Conservation (phyloP, 2,888 invertebrate genomes). For the Ophion ellenae region DNA sequence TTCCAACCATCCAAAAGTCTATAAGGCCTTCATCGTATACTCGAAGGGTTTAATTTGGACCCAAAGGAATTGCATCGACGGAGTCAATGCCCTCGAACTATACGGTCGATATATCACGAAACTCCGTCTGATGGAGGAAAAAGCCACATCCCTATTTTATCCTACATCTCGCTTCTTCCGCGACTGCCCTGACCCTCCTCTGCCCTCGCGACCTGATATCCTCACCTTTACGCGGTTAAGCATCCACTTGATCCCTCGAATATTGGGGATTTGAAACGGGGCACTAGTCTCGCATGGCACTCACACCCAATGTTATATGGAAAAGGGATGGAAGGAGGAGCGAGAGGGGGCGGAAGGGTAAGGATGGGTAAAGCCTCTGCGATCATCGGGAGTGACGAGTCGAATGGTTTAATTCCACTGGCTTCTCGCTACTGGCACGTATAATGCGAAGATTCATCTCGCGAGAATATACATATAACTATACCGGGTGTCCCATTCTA, state of each 20-base stretch:
- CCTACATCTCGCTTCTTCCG: slow-evolving; percentile 14
- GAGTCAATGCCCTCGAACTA: slow-evolving; percentile 30
- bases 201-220: slow-evolving; percentile 23
- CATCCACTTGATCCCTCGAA: slow-evolving; percentile 56
- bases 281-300: neutral
- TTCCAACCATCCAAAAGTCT: too few species aligned
- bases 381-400: slow-evolving; percentile 13
- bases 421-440: slow-evolving; percentile 13
- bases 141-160: slow-evolving; percentile 38
- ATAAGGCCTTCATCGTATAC: too few species aligned
- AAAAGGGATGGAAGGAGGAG: neutral
- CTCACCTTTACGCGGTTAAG: slow-evolving; percentile 37
- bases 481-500: too few species aligned
- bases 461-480: too few species aligned
- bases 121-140: slow-evolving; percentile 33
- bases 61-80: slow-evolving; percentile 13
- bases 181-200: neutral
- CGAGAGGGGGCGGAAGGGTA: neutral
- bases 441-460: neutral
- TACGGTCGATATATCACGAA: slow-evolving; percentile 37
- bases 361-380: neutral
- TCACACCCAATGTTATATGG: neutral
- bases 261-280: slow-evolving; percentile 46
- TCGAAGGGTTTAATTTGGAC: too few species aligned
- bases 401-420: slow-evolving; percentile 41